Base-by-base conservation (phyloP, 2,113 vertebrate genomes). In the Gasterosteus nipponicus region DNA sequence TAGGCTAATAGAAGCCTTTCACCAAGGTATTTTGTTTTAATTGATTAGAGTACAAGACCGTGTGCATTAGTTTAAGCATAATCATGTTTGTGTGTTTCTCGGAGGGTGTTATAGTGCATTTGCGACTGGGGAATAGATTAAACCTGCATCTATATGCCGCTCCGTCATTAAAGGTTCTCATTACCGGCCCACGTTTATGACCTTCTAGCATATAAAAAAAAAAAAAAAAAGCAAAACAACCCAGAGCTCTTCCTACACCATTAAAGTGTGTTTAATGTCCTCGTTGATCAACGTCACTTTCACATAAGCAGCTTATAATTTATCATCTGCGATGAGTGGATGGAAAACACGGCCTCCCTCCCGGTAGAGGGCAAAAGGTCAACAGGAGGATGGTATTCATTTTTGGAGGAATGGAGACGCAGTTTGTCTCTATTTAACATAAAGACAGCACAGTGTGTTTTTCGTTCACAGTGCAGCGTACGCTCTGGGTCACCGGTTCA, bases 271-370 rank as follows among this genome's bases (percentile, higher is more conserved):
- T 79, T 92, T 93, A 90, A 92, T 92, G 83, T 87, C 85, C 84
- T 83, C 87, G 91, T 92, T 93, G 88, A 92, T 93, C 89, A 91
- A 87, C 82, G 88, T 84, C 91, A 88, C 81, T 84, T 87, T 88
- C 82, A 79, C 82, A 72, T 81, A 89, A 91, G 78, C 74, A 77
- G 85, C 71, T 84, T 84, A 90, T 90, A 87, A 76, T 83, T 92
- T 84, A 90, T 92, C 44, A 80, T 93, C 92, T 81, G 75, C 5
- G 64, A 86, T 79, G 85, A 82, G 80, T 82, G 78, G 67, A 87
- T 64, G 57, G 69, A 81, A 85, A 87, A 86, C 47, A 78, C 60
- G 49, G 72, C 61, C 68, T 83, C 66, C 65, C 47, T 10, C 51
- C 29, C 22, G 22, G 19, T 33, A 59, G 78, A 77, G 72, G 71